Conservation (phyloP, 2,113 vertebrate species). For the Tinamus guttatus region DNA sequence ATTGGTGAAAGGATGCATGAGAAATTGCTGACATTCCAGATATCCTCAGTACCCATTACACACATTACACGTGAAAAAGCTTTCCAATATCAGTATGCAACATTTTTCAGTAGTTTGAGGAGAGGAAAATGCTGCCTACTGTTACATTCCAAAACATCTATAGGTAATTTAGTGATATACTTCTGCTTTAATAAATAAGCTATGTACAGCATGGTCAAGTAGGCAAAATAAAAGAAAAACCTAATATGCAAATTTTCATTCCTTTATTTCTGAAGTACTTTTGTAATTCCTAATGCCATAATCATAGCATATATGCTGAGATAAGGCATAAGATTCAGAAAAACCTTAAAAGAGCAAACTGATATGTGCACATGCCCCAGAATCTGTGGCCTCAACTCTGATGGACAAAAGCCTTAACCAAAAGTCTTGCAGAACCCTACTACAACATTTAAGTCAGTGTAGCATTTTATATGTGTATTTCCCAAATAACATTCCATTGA, state of each 20-base stretch:
- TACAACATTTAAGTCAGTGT: neutral
- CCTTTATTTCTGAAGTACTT: neutral
- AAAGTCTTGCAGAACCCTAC: neutral
- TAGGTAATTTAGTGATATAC: neutral
- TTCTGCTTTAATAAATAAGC: neutral
- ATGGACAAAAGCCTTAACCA: neutral
- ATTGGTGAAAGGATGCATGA: neutral
- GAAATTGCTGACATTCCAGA: neutral
- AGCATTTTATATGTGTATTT: neutral
- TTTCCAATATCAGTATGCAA: neutral
- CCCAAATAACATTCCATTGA: neutral
- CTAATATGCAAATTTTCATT: neutral
- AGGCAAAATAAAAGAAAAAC: neutral
- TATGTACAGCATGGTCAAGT: neutral
- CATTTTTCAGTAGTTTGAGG: neutral
- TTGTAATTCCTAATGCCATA: neutral
- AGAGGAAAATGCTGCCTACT: neutral
- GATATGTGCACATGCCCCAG: neutral
- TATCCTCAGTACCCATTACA: neutral
- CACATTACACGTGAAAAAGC: neutral
- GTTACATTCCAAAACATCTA: neutral
- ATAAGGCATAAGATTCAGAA: neutral
- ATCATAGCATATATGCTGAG: neutral
- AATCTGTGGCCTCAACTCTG: neutral
- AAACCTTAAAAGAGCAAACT: neutral